Conservation (phyloP, 2,888 invertebrate species). For the Ariolimax columbianus region DNA sequence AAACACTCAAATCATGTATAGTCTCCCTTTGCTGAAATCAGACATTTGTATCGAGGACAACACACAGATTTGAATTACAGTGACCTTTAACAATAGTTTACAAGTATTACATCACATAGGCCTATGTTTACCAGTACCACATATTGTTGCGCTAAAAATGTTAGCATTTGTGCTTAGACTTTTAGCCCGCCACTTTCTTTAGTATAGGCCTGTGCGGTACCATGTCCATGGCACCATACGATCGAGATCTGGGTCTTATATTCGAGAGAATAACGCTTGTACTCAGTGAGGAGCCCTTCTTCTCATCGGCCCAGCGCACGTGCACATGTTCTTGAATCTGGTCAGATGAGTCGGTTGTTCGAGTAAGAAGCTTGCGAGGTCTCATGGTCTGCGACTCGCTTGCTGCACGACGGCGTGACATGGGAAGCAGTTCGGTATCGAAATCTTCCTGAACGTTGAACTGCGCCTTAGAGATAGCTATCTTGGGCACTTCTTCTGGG, state of each 20-base stretch:
- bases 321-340: constrained; percentile 42
- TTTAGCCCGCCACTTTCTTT: constrained; percentile 49
- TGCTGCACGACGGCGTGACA: constrained; percentile 28
- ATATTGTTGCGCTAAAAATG: too few species aligned
- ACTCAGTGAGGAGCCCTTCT: constrained; percentile 45
- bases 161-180: too few species aligned
- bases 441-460: neutral
- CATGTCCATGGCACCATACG: constrained; percentile 52
- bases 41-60: too few species aligned
- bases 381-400: constrained; percentile 47
- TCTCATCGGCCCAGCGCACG: constrained; percentile 57
- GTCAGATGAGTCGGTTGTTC: constrained; percentile 2
- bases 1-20: too few species aligned
- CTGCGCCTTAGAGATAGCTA: neutral
- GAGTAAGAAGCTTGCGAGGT: constrained; percentile 26
- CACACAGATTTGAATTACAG: too few species aligned
- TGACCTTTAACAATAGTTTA: too few species aligned
- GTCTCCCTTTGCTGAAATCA: too few species aligned
- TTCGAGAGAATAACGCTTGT: constrained; percentile 52
- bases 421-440: constrained; percentile 11
- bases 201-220: constrained; percentile 51
- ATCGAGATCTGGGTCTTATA: constrained; percentile 51
- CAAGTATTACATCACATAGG: too few species aligned
- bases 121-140: too few species aligned
- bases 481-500: neutral